Conservation (phyloP, 2,797 vertebrate genomes). For the Tachyglossus aculeatus region DNA sequence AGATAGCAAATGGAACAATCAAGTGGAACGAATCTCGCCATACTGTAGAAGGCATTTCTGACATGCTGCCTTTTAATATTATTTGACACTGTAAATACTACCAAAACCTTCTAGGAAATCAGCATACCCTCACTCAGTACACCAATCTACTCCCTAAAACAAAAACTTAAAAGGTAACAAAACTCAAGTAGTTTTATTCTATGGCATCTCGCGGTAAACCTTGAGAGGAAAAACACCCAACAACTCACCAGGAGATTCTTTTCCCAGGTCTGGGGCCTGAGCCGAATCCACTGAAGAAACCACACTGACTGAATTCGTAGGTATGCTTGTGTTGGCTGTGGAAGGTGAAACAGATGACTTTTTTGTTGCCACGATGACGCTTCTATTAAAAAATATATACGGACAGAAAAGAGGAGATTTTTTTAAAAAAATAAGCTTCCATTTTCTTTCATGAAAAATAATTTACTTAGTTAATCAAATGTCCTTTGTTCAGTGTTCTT, state of each 20-base stretch:
- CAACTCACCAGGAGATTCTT: constrained; percentile 81
- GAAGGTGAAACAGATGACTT: constrained; percentile 75
- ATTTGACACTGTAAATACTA: no score
- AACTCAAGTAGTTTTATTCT: not conserved
- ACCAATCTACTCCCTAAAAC: not conserved
- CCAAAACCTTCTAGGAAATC: not conserved
- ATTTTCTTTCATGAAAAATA: not conserved
- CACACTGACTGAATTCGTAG: constrained; percentile 85
- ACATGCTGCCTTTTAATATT: no score
- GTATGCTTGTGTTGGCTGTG: constrained; percentile 51
- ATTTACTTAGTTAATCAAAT: not conserved
- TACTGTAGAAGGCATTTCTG: no score
- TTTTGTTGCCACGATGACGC: constrained; percentile 90
- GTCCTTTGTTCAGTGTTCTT: not conserved
- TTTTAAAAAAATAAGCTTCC: no score
- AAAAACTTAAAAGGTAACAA: not conserved
- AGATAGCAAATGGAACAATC: no score
- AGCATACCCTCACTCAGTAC: not conserved
- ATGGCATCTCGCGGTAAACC: no score
- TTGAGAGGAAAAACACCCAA: not conserved
- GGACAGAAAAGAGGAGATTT: not conserved
- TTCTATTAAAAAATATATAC: constrained; percentile 74
- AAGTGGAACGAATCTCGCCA: no score
- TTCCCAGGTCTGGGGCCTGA: constrained; percentile 69
- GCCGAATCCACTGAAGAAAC: constrained; percentile 85